These are phyloP conservation scores for Takifugu flavidus DNA, from an alignment of 2,113 vertebrate species.

Conservation along the genomic window DNA sequence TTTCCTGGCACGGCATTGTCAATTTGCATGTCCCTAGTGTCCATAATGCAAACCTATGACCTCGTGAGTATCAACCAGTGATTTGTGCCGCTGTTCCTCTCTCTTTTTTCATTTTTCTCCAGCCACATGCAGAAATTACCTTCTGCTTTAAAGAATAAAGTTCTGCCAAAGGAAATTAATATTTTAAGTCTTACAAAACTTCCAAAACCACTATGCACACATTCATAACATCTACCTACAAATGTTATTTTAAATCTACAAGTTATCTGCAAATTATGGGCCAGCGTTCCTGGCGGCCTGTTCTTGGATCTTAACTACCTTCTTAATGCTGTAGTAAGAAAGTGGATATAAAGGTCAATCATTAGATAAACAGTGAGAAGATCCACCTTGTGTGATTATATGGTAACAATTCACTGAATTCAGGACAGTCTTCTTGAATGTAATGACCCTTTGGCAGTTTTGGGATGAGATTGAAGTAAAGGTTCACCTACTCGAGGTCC, in stretches of 20 bases:
- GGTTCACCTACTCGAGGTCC: conserved; percentile 12
- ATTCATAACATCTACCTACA: conserved; percentile 73
- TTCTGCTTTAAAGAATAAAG: conserved; percentile 11
- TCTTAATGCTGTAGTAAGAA: conserved; percentile 57
- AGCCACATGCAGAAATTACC: conserved; percentile 55
- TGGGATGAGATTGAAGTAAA: conserved; percentile 39
- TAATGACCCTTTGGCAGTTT: conserved; percentile 70
- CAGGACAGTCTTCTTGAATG: conserved; percentile 27
- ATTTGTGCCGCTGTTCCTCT: conserved; percentile 46
- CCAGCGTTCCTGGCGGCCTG: conserved; percentile 20
- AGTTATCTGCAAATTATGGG: conserved; percentile 46
- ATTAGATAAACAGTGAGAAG: conserved; percentile 36
- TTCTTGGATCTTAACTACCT: conserved; percentile 30
- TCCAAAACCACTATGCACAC: conserved; percentile 80
- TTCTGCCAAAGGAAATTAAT: conserved; percentile 51
- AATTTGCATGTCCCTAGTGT: no score
- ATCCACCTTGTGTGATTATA: conserved; percentile 11
- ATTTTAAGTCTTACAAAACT: conserved; percentile 60
- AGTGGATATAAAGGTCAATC: conserved; percentile 47
- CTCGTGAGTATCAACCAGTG: conserved; percentile 37
- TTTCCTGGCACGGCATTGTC: no score
- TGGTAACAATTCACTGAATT: conserved; percentile 31
- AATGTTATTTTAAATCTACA: conserved; percentile 78
- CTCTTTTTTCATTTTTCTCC: conserved; percentile 27
- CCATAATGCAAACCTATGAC: no score